phyloP scores from a whole-genome alignment of 2,888 invertebrate species.

The Brachyptera risi region DNA sequence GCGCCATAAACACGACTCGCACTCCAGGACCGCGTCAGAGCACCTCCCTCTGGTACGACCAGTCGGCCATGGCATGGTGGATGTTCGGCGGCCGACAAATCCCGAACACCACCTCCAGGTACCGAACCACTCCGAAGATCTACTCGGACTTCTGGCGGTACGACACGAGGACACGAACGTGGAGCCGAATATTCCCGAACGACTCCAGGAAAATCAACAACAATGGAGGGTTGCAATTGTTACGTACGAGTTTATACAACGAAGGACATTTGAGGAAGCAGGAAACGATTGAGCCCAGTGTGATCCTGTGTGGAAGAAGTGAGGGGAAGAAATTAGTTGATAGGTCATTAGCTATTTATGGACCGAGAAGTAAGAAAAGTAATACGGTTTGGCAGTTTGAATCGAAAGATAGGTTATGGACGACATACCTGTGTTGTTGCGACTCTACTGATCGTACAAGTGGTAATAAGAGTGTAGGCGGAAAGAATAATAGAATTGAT shows the following conservation, averaged over 20 bases:
- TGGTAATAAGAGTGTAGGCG: too few relatives aligned
- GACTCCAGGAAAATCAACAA: slow-evolving; percentile 14
- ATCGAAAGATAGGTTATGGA: slow-evolving; percentile 37
- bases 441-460: slow-evolving; percentile 12
- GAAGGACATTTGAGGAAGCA: not conserved
- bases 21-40: slow-evolving; percentile 21
- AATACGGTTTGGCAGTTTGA: slow-evolving; percentile 34
- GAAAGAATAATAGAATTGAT: too few relatives aligned
- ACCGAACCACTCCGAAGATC: slow-evolving; percentile 10
- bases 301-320: slow-evolving; percentile 22
- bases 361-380: slow-evolving; percentile 23
- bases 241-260: slow-evolving; percentile 17
- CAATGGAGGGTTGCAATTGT: slow-evolving; percentile 14
- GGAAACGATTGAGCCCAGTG: not conserved
- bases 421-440: slow-evolving; percentile 38
- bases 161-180: slow-evolving; percentile 9
- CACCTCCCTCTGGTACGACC: slow-evolving; percentile 23
- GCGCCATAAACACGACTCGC: slow-evolving; percentile 4
- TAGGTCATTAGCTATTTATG: slow-evolving; percentile 28
- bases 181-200: slow-evolving; percentile 27
- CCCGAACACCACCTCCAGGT: not conserved
- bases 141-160: slow-evolving; percentile 31
- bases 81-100: slow-evolving; percentile 36
- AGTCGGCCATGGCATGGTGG: slow-evolving; percentile 33
- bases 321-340: slow-evolving; percentile 13